Percentiles rank a stretch among this genome's conserved stretches.
These are phyloP conservation scores for Chionis minor DNA, from an alignment of 2,113 vertebrate genomes.

Conservation along the genomic window DNA sequence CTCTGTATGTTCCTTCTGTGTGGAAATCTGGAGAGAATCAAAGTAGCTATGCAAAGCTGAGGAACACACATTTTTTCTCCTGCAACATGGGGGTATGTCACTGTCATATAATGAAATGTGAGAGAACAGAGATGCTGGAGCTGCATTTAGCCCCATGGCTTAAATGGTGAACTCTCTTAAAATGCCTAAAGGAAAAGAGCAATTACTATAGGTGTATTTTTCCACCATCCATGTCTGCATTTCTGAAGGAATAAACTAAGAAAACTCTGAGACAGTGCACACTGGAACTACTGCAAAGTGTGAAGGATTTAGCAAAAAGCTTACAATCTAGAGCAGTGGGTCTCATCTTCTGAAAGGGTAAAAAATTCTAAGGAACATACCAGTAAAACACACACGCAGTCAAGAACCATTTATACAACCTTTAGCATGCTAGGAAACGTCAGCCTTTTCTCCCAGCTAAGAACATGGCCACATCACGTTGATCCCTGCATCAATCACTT, in stretches of 20 bases:
- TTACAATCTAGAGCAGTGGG: background rate
- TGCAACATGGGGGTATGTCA: accelerated
- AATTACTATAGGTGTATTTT: background rate
- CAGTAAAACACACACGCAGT: background rate
- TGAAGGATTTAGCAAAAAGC: background rate
- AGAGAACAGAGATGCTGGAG: background rate
- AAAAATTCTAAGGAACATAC: background rate
- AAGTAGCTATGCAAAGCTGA: background rate
- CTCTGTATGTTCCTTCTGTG: background rate
- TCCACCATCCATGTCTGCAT: background rate
- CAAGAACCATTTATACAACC: background rate
- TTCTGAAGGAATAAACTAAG: background rate
- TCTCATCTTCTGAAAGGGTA: background rate
- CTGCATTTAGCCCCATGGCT: background rate
- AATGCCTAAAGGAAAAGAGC: background rate
- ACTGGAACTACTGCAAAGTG: background rate
- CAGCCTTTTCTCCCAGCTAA: background rate
- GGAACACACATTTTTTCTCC: background rate
- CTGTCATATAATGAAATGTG: background rate
- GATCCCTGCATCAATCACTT: background rate
- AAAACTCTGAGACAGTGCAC: background rate
- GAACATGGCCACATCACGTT: background rate
- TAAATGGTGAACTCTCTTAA: background rate
- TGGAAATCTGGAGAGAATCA: background rate
- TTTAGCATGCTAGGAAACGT: background rate